Evolutionary conservation across 2,888 invertebrate genomes (phyloP), one percentile per base, ranked within the genome.

Genomic region (Chymomyza procnemis): DNA sequence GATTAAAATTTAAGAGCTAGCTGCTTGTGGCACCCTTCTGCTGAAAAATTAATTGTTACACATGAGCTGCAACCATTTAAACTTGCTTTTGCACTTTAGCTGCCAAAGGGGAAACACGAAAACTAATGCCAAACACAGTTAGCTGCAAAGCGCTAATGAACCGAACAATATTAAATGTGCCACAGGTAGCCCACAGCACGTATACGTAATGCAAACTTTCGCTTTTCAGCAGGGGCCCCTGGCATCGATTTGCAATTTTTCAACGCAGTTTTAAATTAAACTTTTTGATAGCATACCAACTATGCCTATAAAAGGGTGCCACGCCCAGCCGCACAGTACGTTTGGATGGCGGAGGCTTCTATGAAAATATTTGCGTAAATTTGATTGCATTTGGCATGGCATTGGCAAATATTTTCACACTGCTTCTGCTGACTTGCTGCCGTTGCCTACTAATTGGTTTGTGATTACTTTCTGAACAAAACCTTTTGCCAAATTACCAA

Each of bases 401-500:
- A 41, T 41, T 41, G 48, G 48, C n/a, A 67, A 77, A 71, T 62
- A 60, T 66, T 66, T 34, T 59, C 41, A 30, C 30, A 48, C 52
- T 61, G 34, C 21, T 16, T 34, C n/a, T 46, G 41, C 22, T 18
- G 34, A 34, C 58, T 67, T 14, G 22, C 48, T 50, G 16, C 48
- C 48, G 8, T 50, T 18, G 48, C 18, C 52, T 50, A 21, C 59
- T 78, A 78, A 76, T 72, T 72, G 76, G 48, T 68, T 73, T 64
- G 50, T 63, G 68, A 69, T 75, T 67, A 66, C 66, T 47, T 70
- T 69, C n/a, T 18, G 34, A 50, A 16, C 48, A 16, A 18, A 18
- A 50, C 48, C 48, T 41, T 41, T 41, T 41, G 34, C 34, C 34
- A 41, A 41, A 41, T 41, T 41, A 41, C 34, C 12, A 55, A 61